Evolutionary conservation across 2,797 vertebrate genomes (phyloP).

Genomic region (Lycodopsis pacificus): DNA sequence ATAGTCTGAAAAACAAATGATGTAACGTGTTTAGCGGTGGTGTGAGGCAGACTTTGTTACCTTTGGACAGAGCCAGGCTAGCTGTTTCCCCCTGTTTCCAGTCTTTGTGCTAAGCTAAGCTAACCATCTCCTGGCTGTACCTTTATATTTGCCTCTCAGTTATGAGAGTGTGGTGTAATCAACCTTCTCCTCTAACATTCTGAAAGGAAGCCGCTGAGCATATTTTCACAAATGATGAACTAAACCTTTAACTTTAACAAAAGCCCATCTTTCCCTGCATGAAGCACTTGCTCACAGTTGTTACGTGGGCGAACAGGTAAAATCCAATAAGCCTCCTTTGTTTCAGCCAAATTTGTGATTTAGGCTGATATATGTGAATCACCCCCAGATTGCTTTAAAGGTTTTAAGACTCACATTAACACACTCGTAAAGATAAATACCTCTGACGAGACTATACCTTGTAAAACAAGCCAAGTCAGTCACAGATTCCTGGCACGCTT

Average conservation of each 20-base stretch:
- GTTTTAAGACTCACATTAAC: background rate
- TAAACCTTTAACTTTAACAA: background rate
- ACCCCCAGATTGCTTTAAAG: background rate
- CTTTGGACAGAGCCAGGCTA: background rate
- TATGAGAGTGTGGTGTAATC: background rate
- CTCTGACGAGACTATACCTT: conserved; percentile 12
- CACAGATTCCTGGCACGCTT: conserved; percentile 43
- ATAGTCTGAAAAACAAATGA: background rate
- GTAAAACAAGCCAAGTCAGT: conserved; percentile 11
- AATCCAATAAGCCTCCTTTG: background rate
- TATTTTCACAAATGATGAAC: background rate
- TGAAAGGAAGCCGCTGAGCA: background rate
- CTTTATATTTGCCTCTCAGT: background rate
- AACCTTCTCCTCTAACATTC: background rate
- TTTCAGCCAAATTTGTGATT: background rate
- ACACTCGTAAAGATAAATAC: background rate
- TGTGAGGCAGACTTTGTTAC: background rate
- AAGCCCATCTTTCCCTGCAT: background rate
- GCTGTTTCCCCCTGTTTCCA: background rate
- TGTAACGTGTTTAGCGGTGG: background rate
- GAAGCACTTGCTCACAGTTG: background rate
- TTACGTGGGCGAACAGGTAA: background rate
- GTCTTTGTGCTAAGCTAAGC: too few relatives aligned
- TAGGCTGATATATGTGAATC: conserved; percentile 3
- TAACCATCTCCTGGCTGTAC: background rate